phyloP scores from a whole-genome alignment of 2,888 invertebrate species.

The Temnothorax rugatulus region DNA sequence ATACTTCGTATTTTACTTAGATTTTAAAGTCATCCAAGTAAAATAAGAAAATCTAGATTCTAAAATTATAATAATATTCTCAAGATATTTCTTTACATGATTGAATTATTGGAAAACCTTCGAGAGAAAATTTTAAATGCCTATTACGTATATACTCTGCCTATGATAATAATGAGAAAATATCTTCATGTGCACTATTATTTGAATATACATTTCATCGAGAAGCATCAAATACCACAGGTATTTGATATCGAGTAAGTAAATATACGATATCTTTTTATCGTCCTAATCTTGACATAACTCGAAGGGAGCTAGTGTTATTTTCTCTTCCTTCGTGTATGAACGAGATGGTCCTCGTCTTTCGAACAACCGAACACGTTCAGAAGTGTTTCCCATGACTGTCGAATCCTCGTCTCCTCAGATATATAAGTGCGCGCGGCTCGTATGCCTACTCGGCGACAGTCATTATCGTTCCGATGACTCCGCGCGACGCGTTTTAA shows the following conservation, averaged over 20 bases:
- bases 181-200: neutral
- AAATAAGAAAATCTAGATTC: no score
- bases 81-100: neutral
- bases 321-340: neutral
- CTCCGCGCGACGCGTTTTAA: conserved; percentile 76
- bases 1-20: no score
- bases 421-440: conserved; percentile 51
- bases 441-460: conserved; percentile 72
- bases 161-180: neutral
- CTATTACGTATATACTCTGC: no score
- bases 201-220: conserved; percentile 14
- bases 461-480: conserved; percentile 79
- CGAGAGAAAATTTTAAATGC: neutral
- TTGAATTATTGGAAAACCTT: neutral
- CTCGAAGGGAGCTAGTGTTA: neutral
- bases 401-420: conserved; percentile 74
- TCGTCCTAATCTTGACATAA: conserved; percentile 28
- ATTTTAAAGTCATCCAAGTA: no score
- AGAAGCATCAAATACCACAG: neutral
- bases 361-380: conserved; percentile 73
- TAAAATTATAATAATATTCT: neutral
- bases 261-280: conserved; percentile 19
- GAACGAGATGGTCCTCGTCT: conserved; percentile 48
- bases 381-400: conserved; percentile 84
- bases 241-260: conserved; percentile 17